These are phyloP conservation scores for Malurus elegans DNA, from an alignment of 2,113 vertebrate species.

Conservation along the genomic window DNA sequence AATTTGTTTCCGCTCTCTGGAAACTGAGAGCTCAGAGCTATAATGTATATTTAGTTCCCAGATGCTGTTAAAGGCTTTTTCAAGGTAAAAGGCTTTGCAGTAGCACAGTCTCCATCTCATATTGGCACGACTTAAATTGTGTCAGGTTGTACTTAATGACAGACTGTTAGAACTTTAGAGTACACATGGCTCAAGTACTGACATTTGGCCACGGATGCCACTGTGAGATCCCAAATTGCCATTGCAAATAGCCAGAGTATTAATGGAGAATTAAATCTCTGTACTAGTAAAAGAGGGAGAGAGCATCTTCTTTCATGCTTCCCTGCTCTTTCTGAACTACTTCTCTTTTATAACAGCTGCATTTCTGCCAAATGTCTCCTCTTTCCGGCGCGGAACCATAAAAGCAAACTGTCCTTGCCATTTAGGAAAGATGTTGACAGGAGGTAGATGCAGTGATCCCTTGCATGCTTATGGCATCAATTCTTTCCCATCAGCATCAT, in stretches of 20 bases:
- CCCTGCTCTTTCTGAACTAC: slow-evolving; percentile 1
- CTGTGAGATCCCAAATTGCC: background rate
- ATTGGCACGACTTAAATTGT: background rate
- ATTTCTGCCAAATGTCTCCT: slow-evolving; percentile 33
- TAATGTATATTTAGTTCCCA: background rate
- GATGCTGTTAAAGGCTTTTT: background rate
- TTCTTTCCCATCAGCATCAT: background rate
- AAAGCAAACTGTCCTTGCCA: slow-evolving; percentile 27
- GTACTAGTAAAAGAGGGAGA: background rate
- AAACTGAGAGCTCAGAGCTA: background rate
- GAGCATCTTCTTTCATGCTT: slow-evolving; percentile 8
- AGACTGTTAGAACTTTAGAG: background rate
- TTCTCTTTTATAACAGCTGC: background rate
- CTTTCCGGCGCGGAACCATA: background rate
- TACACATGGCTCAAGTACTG: background rate
- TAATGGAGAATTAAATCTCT: slow-evolving; percentile 13
- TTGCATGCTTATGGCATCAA: background rate
- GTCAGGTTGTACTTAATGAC: background rate
- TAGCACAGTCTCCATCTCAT: background rate
- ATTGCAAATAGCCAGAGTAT: background rate
- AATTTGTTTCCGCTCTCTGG: background rate
- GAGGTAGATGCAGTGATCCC: slow-evolving; percentile 22
- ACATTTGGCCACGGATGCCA: background rate
- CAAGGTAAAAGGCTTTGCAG: background rate
- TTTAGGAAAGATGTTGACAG: slow-evolving; percentile 42